Percentiles rank a stretch among this genome's conserved stretches.
These are phyloP conservation scores for Pseudopodoces humilis DNA, from an alignment of 2,113 vertebrate species.

Conservation along the genomic window DNA sequence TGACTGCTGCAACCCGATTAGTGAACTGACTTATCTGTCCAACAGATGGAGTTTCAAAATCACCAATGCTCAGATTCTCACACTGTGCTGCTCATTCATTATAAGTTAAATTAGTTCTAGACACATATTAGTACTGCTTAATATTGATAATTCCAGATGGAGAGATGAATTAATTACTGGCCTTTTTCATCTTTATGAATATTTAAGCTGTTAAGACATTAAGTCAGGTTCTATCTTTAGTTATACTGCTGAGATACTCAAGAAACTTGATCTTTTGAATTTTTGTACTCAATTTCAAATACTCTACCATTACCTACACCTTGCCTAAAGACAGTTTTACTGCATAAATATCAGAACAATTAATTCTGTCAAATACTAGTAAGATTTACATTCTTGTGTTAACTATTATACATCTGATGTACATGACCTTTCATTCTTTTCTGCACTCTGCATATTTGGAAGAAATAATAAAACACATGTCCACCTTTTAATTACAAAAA, in stretches of 20 bases:
- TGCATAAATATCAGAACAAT: background rate
- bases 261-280: fast-evolving
- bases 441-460: background rate
- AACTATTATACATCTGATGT: background rate
- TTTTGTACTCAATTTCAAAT: background rate
- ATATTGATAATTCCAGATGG: background rate
- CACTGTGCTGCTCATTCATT: background rate
- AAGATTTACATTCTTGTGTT: background rate
- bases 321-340: background rate
- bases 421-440: background rate
- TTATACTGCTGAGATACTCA: background rate
- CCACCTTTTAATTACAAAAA: background rate
- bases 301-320: background rate
- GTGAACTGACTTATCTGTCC: constrained; percentile 29
- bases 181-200: background rate
- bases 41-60: constrained; percentile 52
- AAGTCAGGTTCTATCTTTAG: background rate
- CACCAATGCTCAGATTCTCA: background rate
- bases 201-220: background rate
- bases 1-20: fast-evolving
- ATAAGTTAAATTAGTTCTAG: background rate
- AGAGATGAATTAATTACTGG: background rate
- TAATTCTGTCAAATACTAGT: background rate
- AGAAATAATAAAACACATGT: background rate
- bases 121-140: background rate